Base-by-base conservation (phyloP, 2,888 invertebrate species). In the Serripes groenlandicus region DNA sequence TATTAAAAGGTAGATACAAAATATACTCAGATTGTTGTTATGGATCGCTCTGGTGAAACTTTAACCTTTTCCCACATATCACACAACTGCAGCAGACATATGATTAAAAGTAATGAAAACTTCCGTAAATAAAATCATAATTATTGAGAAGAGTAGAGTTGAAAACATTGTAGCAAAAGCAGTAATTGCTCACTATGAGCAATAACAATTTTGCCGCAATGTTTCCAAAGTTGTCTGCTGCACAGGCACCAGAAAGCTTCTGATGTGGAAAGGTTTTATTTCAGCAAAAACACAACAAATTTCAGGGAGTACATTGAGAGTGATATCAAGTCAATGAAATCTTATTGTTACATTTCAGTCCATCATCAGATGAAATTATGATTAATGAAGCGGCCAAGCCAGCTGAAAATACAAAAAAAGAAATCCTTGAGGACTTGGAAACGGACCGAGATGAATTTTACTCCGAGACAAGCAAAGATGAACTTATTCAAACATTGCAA, bases 361-460 rank as follows among this genome's bases (percentile, higher is more conserved):
- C 68, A 26, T 56, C 58, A 3, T 15, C 75, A 34, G 58, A 58
- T 26, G 62, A 42, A 4, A 49, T 26, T 7, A 75, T 23, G 28
- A 54, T 58, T 3, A 35, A 32, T 1, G 32, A 28, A 60, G 37
- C 11, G 23, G 42, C 23, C 23, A 9, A 28, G 23, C 0, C 42
- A 26, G 11, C 15, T 26, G n/a, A 56, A 5, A 28, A 58, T 32
- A 73, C 21, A 49, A 72, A 69, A 4, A 56, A 60, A 30, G 72
- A 81, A 35, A 86, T 87, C n/a, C 70, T 78, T 32, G 84, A 82
- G 15, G 88, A 89, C 30, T 78, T 85, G 18, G 76, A 81, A 69
- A 84, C 89, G 58, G 87, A 87, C 58, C 77, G 81, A n/a, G 85
- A 85, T 5, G 87, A 87, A 66, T 85, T 86, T 26, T 83, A 58